Base-by-base conservation (phyloP, 2,797 vertebrate genomes). In the Myripristis murdjan region DNA sequence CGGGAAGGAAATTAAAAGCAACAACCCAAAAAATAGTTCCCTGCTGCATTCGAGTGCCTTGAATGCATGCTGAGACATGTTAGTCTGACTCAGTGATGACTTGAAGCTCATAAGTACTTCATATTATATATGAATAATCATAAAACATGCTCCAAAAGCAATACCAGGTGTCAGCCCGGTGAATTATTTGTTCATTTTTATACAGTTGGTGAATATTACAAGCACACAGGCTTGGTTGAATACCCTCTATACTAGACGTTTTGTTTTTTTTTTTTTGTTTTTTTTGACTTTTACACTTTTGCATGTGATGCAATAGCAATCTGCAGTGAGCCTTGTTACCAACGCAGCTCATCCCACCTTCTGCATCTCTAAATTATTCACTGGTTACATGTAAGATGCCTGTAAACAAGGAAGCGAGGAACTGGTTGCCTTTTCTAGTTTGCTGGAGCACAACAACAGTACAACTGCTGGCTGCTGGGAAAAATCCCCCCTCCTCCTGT, bases 301-400 rank as follows among this genome's bases (percentile, higher is more conserved):
- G 31, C 33, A 59, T 66, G 57, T 77, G 65, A 74, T 20, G 48
- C 52, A 54, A 35, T 28, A 46, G 65, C 46, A 24, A 12, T 51
- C 18, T 53, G 3, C n/a, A 61, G 48, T 67, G 63, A 73, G 59
- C 52, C 39, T 16, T 76, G 65, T 62, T 46, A 1, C 18, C 65
- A 65, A 49, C 56, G 57, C 53, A 49, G 49, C 70, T 87, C 52
- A 41, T 73, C 62, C 66, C 22, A 46, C 56, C 73, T 73, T 65
- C 63, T 66, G 62, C 60, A 80, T 24, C 44, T 31, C 46, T 89
- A 52, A 83, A 88, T 87, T 66, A 87, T 91, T 91, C 62, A 87
- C 18, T 11, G 59, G 56, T 53, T 85, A 57, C 75, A 81, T 41
- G 58, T 68, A 33, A 14, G 58, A 58, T n/a, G 63, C 58, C 54